Percentiles rank a stretch among this genome's conserved stretches.
Evolutionary conservation across 2,888 invertebrate genomes (phyloP).

Genomic region (Athalia circularis): DNA sequence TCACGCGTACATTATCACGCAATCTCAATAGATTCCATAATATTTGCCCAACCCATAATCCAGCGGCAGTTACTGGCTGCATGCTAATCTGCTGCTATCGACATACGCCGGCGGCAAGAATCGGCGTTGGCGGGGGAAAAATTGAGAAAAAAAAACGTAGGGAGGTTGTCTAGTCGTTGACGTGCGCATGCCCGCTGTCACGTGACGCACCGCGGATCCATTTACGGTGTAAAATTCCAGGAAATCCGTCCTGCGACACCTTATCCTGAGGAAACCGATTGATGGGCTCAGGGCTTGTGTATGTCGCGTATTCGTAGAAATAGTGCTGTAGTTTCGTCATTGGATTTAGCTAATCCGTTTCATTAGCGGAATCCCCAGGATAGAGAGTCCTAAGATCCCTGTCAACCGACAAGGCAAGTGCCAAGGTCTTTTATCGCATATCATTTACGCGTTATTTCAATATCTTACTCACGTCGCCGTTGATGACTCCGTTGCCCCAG

Average conservation of each 20-base stretch:
- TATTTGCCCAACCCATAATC: not conserved
- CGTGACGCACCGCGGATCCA: slow-evolving; percentile 54
- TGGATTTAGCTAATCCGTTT: not conserved
- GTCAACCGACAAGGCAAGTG: slow-evolving; percentile 32
- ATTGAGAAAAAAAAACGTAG: not conserved
- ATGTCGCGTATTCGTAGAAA: slow-evolving; percentile 6
- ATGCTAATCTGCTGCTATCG: too few relatives aligned
- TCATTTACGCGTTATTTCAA: slow-evolving; percentile 19
- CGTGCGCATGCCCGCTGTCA: slow-evolving; percentile 39
- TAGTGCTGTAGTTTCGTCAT: slow-evolving; percentile 15
- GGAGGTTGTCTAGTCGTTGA: not conserved
- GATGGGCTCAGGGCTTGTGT: slow-evolving; percentile 14
- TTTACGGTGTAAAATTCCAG: slow-evolving; percentile 67
- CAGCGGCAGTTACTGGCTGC: not conserved
- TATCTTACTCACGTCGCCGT: slow-evolving; percentile 1
- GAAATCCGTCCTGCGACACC: slow-evolving; percentile 59
- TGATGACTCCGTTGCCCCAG: slow-evolving; percentile 18
- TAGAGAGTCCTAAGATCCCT: slow-evolving; percentile 2
- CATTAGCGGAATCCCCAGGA: not conserved
- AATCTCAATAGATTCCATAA: too few relatives aligned
- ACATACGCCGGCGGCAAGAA: not conserved
- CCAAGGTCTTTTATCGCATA: slow-evolving; percentile 10
- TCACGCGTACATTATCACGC: too few relatives aligned
- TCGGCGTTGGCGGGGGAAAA: not conserved
- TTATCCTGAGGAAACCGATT: slow-evolving; percentile 34